A percentile compares a stretch with the other conserved stretches of the same genome.
These are phyloP conservation scores for Corythaixoides concolor DNA, from an alignment of 2,113 vertebrate genomes.

Conservation along the genomic window DNA sequence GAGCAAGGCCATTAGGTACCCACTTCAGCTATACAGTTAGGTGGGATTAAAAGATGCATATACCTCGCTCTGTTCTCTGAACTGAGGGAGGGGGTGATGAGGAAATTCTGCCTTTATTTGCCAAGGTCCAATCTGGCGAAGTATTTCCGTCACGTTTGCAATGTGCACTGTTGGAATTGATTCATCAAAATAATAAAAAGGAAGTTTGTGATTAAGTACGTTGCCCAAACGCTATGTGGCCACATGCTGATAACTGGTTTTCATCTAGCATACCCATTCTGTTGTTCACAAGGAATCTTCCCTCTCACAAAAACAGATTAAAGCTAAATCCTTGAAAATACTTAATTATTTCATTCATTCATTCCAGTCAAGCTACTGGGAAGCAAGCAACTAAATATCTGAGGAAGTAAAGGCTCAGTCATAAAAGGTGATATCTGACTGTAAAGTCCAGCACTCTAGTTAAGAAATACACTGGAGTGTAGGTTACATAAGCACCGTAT, in stretches of 20 bases:
- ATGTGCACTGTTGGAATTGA: not conserved
- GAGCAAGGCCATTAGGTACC: not conserved
- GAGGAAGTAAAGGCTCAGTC: not conserved
- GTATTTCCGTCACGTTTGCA: not conserved
- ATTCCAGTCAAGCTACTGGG: not conserved
- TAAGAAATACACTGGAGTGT: conserved; percentile 36
- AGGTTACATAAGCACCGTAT: not conserved
- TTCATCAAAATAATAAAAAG: not conserved
- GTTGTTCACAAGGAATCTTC: not conserved
- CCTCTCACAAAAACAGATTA: not conserved
- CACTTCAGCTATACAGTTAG: not conserved
- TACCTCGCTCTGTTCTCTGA: not conserved
- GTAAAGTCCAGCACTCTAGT: not conserved
- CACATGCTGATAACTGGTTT: not conserved
- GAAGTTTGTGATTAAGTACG: not conserved
- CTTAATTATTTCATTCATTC: not conserved
- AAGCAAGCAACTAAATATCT: not conserved
- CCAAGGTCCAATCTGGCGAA: not conserved
- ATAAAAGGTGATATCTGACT: not conserved
- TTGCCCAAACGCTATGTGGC: not conserved
- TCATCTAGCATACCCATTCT: not conserved
- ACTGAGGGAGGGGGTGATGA: not conserved
- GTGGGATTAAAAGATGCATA: not conserved
- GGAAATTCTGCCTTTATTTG: not conserved
- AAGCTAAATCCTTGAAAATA: not conserved